Evolutionary conservation across 2,113 vertebrate genomes (phyloP), one percentile per base, ranked within the genome.

Genomic region (Oriolus oriolus): DNA sequence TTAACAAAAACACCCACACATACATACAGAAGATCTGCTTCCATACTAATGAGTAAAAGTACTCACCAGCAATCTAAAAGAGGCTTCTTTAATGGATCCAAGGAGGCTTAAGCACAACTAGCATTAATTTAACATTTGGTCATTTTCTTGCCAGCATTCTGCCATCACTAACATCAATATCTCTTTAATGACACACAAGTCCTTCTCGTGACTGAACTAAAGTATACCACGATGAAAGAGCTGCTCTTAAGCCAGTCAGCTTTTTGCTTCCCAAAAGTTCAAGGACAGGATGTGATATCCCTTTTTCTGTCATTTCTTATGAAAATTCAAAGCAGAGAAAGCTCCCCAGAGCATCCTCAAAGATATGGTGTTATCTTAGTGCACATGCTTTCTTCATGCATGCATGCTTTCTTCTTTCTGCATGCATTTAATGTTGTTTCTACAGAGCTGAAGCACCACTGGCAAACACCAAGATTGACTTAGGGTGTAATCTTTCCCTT

Each of bases 1-100:
- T 83, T 91, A 89, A 96, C 47, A 94, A 74, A 95, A 87, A 59
- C 81, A 84, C 66, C 59, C 79, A 61, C 90, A 54, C 50, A 57
- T 12, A 70, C 9, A 37, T 35, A 77, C 27, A 54, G 35, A 94
- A 83, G 27, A 80, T 71, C 54, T 49, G 23, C 71, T 88, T 70
- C 59, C 68, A 84, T 35, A 30, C 31, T 70, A 86, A 86, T 35
- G 12, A 83, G 56, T 66, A 83, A 26, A 90, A 93, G 59, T 54
- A 70, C 61, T 93, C 57, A 63, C 17, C 35, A 93, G 71, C 44
- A 70, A 70, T 24, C 56, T 78, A 47, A 57, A 80, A 13, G 23
- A 92, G 24, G n/a, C 20, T 86, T 80, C 50, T 81, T 80, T 81
- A 70, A 49, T 54, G 24, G 59, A 90, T 85, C 50, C 50, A 65